Conservation (phyloP, 2,888 invertebrate genomes). For the Eretmocerus hayati region DNA sequence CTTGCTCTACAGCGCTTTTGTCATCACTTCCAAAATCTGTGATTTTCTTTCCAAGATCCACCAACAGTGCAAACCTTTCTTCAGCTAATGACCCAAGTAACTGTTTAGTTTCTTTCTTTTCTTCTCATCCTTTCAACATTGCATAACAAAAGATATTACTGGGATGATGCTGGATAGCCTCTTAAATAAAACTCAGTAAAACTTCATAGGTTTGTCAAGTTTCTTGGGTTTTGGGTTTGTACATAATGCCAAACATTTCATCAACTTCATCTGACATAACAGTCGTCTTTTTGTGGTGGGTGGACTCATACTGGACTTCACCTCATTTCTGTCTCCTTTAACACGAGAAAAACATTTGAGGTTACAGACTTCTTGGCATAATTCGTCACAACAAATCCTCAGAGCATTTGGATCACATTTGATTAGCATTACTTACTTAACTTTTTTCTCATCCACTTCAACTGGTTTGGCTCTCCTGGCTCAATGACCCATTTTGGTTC, state of each 20-base stretch:
- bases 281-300: slow-evolving; percentile 82
- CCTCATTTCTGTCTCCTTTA: slow-evolving; percentile 77
- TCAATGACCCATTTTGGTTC: slow-evolving; percentile 94
- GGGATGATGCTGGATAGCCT: slow-evolving; percentile 93
- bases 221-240: slow-evolving; percentile 95
- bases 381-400: no score
- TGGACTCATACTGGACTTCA: slow-evolving; percentile 86
- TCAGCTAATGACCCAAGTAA: slow-evolving; percentile 78
- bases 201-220: slow-evolving; percentile 96
- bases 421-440: slow-evolving; percentile 81
- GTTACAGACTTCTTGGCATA: no score
- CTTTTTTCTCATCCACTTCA: slow-evolving; percentile 87
- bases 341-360: no score
- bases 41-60: slow-evolving; percentile 96
- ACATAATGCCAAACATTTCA: slow-evolving; percentile 90
- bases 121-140: slow-evolving; percentile 84
- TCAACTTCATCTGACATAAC: slow-evolving; percentile 81
- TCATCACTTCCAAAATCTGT: slow-evolving; percentile 79
- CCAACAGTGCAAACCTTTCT: slow-evolving; percentile 87
- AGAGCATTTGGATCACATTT: no score
- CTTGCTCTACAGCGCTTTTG: slow-evolving; percentile 55
- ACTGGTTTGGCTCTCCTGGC: slow-evolving; percentile 89
- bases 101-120: slow-evolving; percentile 84
- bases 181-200: slow-evolving; percentile 91
- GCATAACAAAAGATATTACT: slow-evolving; percentile 95